Conservation (phyloP, 2,888 invertebrate genomes). For the Orthonevra nobilis region DNA sequence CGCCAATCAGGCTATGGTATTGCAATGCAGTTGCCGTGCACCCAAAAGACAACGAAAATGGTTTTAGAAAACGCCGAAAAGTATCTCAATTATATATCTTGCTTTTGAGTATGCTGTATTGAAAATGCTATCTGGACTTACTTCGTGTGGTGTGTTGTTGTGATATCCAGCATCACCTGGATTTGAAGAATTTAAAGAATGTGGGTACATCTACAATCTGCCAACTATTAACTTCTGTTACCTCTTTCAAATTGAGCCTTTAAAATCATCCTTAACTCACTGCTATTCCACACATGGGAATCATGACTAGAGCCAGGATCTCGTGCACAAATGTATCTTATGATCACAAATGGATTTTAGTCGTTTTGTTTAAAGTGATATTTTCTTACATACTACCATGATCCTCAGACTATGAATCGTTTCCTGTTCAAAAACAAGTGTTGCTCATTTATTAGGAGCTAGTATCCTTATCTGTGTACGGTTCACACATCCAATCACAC, state of each 20-base stretch:
- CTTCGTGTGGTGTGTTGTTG: not conserved
- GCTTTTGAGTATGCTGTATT: too few species aligned
- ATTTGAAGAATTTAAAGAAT: too few species aligned
- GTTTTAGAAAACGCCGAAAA: not conserved
- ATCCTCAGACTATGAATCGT: too few species aligned
- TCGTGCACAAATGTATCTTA: slow-evolving; percentile 11
- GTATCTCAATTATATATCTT: too few species aligned
- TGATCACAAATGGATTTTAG: too few species aligned
- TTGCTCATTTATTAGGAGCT: too few species aligned
- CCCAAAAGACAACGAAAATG: not conserved
- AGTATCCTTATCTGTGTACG: too few species aligned
- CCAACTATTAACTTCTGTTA: not conserved
- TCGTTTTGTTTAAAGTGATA: too few species aligned
- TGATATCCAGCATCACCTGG: slow-evolving; percentile 18
- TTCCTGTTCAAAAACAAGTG: too few species aligned
- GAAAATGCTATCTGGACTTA: not conserved
- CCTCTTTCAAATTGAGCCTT: not conserved
- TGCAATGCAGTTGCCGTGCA: not conserved
- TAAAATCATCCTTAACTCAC: not conserved
- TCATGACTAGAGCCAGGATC: slow-evolving; percentile 26
- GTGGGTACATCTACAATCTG: not conserved
- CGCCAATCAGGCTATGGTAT: too few species aligned
- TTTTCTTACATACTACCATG: too few species aligned
- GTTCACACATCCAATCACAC: too few species aligned
- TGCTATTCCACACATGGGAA: slow-evolving; percentile 11